Conservation (phyloP, 2,888 invertebrate species). For the Lithophane semibrunnea region DNA sequence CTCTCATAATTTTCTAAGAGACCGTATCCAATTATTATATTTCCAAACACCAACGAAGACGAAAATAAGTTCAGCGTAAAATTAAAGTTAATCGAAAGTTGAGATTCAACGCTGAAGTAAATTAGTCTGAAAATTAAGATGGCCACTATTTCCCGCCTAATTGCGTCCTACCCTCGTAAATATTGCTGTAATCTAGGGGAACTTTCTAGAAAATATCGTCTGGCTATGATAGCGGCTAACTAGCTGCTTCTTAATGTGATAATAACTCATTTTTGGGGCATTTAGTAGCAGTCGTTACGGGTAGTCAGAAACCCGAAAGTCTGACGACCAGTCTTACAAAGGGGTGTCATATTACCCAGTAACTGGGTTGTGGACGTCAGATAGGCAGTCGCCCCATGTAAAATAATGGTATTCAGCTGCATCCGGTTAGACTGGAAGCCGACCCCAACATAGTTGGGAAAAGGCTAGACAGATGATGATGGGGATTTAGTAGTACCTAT, state of each 20-base stretch:
- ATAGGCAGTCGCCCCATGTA: too few relatives aligned
- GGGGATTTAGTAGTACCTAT: background rate
- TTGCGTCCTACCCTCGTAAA: constrained; percentile 61
- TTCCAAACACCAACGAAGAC: constrained; percentile 19
- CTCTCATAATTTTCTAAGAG: background rate
- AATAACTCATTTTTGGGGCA: constrained; percentile 24
- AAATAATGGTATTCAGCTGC: too few relatives aligned
- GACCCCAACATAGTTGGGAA: too few relatives aligned
- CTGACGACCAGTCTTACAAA: too few relatives aligned
- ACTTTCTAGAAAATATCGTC: constrained; percentile 58
- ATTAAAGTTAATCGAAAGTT: constrained; percentile 60
- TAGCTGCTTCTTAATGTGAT: constrained; percentile 25
- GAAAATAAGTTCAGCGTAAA: constrained; percentile 58
- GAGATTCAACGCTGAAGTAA: constrained; percentile 57
- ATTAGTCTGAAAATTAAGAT: constrained; percentile 66
- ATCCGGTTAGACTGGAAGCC: too few relatives aligned
- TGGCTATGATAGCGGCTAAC: constrained; percentile 45
- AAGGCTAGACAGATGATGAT: too few relatives aligned
- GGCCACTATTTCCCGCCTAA: constrained; percentile 63
- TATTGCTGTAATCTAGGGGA: constrained; percentile 56
- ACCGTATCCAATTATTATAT: constrained; percentile 28
- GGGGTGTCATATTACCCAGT: too few relatives aligned
- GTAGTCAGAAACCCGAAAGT: too few relatives aligned
- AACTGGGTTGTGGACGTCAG: too few relatives aligned
- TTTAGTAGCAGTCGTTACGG: background rate